phyloP scores from a whole-genome alignment of 2,888 invertebrate genomes.

The Dermolepida albohirtum region DNA sequence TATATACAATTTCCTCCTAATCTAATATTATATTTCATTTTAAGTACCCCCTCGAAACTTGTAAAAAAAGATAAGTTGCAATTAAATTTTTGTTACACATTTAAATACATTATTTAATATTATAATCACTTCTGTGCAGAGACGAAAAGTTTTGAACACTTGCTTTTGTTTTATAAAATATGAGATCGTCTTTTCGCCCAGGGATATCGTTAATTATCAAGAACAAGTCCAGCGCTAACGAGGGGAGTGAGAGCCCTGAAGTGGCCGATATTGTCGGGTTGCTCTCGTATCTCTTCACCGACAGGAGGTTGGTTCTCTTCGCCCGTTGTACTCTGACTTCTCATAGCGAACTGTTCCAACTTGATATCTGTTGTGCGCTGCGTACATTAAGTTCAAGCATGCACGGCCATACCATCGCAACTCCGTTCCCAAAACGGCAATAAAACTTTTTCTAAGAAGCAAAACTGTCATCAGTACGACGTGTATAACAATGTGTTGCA shows the following conservation, averaged over 20 bases:
- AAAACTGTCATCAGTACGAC: constrained; percentile 63
- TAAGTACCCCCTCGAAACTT: too few relatives aligned
- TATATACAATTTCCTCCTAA: too few relatives aligned
- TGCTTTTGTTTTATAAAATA: constrained; percentile 54
- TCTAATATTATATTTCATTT: too few relatives aligned
- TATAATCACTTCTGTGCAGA: constrained; percentile 8
- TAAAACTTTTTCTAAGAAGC: constrained; percentile 66
- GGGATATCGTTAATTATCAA: constrained; percentile 73
- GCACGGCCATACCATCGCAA: constrained; percentile 50
- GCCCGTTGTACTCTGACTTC: constrained; percentile 42
- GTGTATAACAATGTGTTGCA: constrained; percentile 65
- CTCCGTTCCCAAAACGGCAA: constrained; percentile 58
- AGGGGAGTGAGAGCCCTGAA: constrained; percentile 52
- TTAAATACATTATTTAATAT: constrained; percentile 4
- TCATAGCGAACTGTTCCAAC: constrained; percentile 34
- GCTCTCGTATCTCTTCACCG: constrained; percentile 50
- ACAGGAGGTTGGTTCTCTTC: constrained; percentile 45
- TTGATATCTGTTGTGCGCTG: constrained; percentile 45
- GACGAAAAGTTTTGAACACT: constrained; percentile 40
- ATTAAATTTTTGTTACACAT: not conserved
- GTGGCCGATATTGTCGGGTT: constrained; percentile 51
- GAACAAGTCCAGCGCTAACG: constrained; percentile 69
- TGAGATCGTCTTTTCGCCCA: constrained; percentile 59
- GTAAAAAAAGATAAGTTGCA: too few relatives aligned
- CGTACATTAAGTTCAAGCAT: constrained; percentile 54